Percentiles rank a stretch among this genome's conserved stretches.
Conservation (phyloP, 1,140 invertebrate genomes). For the Macrocentrus cingulum region DNA sequence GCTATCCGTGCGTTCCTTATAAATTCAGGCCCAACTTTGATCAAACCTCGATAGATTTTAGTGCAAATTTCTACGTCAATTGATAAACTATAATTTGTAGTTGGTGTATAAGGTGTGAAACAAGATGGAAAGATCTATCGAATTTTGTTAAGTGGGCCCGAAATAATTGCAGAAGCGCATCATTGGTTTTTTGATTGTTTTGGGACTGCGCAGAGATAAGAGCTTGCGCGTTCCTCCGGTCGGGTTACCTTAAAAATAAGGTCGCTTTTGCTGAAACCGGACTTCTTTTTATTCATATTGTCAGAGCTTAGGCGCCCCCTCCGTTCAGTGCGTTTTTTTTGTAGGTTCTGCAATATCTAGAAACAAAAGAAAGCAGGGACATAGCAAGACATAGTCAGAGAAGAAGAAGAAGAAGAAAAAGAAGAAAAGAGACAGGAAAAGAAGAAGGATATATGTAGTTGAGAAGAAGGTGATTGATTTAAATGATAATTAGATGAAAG, state of each 20-base stretch:
- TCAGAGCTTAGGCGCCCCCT: conserved; percentile 87
- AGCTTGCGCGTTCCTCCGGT: conserved; percentile 48
- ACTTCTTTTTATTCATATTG: conserved; percentile 84
- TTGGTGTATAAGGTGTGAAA: too few species aligned
- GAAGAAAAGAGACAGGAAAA: conserved; percentile 3
- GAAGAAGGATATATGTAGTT: conserved; percentile 19
- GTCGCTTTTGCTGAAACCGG: conserved; percentile 89
- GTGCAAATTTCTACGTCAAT: neutral
- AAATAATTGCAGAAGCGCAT: conserved; percentile 34
- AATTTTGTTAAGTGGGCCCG: conserved; percentile 37
- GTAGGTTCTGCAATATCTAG: conserved; percentile 96
- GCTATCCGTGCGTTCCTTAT: conserved; percentile 41
- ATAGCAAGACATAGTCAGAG: conserved; percentile 61
- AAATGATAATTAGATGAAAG: too few species aligned
- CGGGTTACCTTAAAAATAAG: conserved; percentile 94
- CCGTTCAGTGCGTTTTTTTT: conserved; percentile 94
- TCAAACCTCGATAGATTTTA: neutral
- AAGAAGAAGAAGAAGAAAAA: conserved; percentile 42
- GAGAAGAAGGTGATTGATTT: too few species aligned
- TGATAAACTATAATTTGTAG: too few species aligned
- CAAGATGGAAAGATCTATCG: conserved; percentile 31
- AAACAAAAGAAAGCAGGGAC: conserved; percentile 76
- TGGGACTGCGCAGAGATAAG: conserved; percentile 26
- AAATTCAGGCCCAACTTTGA: conserved; percentile 21
- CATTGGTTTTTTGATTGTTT: neutral